phyloP scores from a whole-genome alignment of 92 coral and sea anemone genomes.

The Umimayanthus chanpuru region DNA sequence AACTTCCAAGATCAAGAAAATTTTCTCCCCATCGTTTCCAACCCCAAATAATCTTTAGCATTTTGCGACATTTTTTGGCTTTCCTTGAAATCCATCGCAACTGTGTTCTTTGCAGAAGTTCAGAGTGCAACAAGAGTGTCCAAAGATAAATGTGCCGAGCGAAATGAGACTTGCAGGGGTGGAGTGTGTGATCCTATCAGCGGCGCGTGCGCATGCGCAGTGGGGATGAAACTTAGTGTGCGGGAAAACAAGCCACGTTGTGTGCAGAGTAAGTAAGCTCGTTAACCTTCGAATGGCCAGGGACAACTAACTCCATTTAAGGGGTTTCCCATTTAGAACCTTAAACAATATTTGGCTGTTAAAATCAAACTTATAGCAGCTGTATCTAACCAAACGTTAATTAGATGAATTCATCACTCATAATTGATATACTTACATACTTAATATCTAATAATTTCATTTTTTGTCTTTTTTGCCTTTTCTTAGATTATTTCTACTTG shows the following conservation, averaged over 20 bases:
- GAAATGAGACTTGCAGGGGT: slow-evolving; percentile 55
- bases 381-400: too few species aligned
- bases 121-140: slow-evolving; percentile 54
- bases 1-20: too few species aligned
- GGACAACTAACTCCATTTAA: not conserved
- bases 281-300: not conserved
- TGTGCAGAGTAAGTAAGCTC: slow-evolving; percentile 57
- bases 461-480: too few species aligned
- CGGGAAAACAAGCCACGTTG: slow-evolving; percentile 26
- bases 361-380: too few species aligned
- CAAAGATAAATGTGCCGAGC: slow-evolving; percentile 44
- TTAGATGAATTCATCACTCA: too few species aligned
- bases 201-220: slow-evolving; percentile 71
- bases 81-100: not conserved
- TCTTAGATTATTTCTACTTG: too few species aligned
- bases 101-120: slow-evolving; percentile 55
- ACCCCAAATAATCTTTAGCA: too few species aligned
- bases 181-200: slow-evolving; percentile 75
- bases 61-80: too few species aligned
- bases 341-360: not conserved
- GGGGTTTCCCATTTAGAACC: not conserved
- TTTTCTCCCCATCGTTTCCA: too few species aligned
- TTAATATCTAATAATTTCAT: too few species aligned
- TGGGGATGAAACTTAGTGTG: slow-evolving; percentile 52
- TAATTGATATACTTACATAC: too few species aligned